A percentile compares a stretch with the other conserved stretches of the same genome.
These are phyloP conservation scores for Taphrorychus bicolor DNA, from an alignment of 2,888 invertebrate species.

Conservation along the genomic window DNA sequence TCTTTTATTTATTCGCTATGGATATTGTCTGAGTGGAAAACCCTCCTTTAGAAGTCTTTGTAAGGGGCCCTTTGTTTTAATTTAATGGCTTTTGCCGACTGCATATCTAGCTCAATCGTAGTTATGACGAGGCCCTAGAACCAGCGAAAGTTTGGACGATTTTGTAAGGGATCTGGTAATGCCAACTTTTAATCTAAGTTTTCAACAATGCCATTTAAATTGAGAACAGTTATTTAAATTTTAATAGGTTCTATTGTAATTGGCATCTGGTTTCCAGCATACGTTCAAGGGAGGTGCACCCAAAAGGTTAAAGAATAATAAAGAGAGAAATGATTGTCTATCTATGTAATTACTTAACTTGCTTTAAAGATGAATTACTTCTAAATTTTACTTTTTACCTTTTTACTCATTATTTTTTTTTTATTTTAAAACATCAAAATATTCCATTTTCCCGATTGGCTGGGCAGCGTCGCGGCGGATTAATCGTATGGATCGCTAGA, in stretches of 20 bases:
- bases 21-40: slow-evolving; percentile 7
- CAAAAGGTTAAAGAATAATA: too few relatives aligned
- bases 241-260: neutral
- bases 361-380: too few relatives aligned
- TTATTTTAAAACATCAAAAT: too few relatives aligned
- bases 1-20: slow-evolving; percentile 20
- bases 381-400: too few relatives aligned
- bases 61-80: slow-evolving; percentile 5
- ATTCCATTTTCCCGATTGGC: too few relatives aligned
- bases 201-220: neutral
- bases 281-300: neutral
- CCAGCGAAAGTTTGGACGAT: neutral
- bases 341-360: too few relatives aligned
- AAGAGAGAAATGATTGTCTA: too few relatives aligned
- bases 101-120: slow-evolving; percentile 7
- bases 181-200: neutral
- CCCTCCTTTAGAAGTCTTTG: slow-evolving; percentile 13
- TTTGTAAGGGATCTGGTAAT: neutral
- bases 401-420: too few relatives aligned
- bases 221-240: neutral
- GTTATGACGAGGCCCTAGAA: neutral
- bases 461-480: too few relatives aligned
- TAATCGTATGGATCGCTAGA: too few relatives aligned
- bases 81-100: slow-evolving; percentile 11
- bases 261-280: neutral